phyloP scores from a whole-genome alignment of 2,797 vertebrate species.

The Acrossocheilus fasciatus region DNA sequence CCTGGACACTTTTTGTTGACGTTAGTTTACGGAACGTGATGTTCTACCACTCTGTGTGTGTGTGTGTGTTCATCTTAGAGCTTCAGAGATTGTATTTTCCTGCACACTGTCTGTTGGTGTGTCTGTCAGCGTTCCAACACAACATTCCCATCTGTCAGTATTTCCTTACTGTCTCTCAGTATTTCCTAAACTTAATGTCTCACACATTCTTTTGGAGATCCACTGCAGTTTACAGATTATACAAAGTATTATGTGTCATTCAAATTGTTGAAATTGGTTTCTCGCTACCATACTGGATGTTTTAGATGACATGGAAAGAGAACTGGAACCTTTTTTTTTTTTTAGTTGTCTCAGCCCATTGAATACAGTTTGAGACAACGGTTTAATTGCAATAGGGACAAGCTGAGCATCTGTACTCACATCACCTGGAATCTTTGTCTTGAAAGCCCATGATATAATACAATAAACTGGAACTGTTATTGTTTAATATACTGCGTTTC shows the following conservation, averaged over 20 bases:
- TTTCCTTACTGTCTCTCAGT: conserved; percentile 49
- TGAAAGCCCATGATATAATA: conserved; percentile 24
- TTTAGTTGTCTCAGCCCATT: not conserved
- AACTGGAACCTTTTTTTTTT: conserved; percentile 12
- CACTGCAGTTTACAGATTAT: conserved; percentile 67
- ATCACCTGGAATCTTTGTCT: conserved; percentile 23
- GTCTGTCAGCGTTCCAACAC: conserved; percentile 49
- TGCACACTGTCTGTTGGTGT: conserved; percentile 4
- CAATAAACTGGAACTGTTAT: conserved; percentile 80
- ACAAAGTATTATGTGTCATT: conserved; percentile 65
- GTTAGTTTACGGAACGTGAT: not conserved
- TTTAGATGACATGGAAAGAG: not conserved
- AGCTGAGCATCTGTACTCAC: not conserved
- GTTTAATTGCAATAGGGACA: not conserved
- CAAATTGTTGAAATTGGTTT: not conserved
- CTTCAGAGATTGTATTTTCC: conserved; percentile 2
- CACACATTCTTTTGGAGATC: conserved; percentile 22
- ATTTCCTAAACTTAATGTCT: conserved; percentile 4
- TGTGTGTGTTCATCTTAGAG: not conserved
- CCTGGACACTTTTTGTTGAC: not conserved
- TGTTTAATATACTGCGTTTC: conserved; percentile 9
- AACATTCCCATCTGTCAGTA: conserved; percentile 48
- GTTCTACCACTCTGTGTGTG: not conserved
- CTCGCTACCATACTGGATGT: not conserved
- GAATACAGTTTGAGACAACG: not conserved